Base-by-base conservation (phyloP, 2,797 vertebrate species). In the Halcyon badia region DNA sequence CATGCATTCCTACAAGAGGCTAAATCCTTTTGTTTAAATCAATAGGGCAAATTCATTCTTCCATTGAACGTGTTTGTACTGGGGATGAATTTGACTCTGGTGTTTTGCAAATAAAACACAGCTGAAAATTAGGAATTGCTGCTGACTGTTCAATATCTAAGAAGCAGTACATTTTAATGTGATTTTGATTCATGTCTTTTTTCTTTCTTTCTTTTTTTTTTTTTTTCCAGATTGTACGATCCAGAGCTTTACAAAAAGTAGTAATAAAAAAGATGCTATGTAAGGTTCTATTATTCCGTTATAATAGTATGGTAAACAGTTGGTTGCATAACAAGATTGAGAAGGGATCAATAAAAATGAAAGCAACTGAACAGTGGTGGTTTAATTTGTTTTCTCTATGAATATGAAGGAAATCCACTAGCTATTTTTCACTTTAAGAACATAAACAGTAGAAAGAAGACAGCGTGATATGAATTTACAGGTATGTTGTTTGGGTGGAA, bases 381-480 rank as follows among this genome's bases (percentile, higher is more conserved):
- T 89, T 94, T 93, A 89, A 94, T 95, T 93, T 91, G 49, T 83
- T 95, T 85, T 8, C 26, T 90, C 20, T 72, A 37, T 84, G 62
- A 64, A 71, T 81, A 92, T 58, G 69, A 95, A 92, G 44, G 33
- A 91, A 94, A 82, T 83, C 19, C 65, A 79, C 48, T 49, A 60
- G 30, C 49, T 91, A 88, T 93, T 91, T 91, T 95, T 97, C 75
- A 85, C 33, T 95, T 91, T 52, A 77, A 84, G 37, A 90, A 46
- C 8, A 76, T 44, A 88, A 91, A 91, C 19, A 41, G 16, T 48
- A 81, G 56, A 73, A 92, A 95, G 70, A 81, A 87, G 61, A 57
- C 35, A 86, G 31, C 9, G 5, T 70, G 19, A 61, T 94, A 82
- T 60, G 56, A 92, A 87, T 93, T 76, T 85, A 82, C 21, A 93